Evolutionary conservation across 2,888 invertebrate species (phyloP), one percentile per base, ranked within the genome.

Genomic region (Ferrisia virgata): DNA sequence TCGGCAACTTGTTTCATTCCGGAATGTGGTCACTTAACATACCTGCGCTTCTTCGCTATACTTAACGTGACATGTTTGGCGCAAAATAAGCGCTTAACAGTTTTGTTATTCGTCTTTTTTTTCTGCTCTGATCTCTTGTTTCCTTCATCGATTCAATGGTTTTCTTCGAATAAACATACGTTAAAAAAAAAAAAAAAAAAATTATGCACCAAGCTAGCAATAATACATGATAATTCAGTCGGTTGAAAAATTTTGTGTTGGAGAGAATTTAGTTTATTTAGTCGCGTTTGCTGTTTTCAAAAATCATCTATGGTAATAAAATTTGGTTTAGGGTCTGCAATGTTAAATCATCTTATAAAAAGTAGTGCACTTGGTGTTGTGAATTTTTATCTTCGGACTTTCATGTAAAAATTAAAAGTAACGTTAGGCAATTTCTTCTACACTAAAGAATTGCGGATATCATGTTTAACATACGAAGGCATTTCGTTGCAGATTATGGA

Each of bases 21-120:
- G 81, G 81, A 81, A 81, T 81, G 81, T 81, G 81, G 81, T 81
- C 81, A 81, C 81, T 58, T 81, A 81, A 47, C 81, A 81, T 81
- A 81, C 79, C 72, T 33, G 72, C 33, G 72, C 72, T 76, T 76
- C 28, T 79, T 79, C 43, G 40, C 79, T 25, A 33, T 79, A 43
- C 81, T 15, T 47, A 81, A 81, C 81, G 81, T 81, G 81, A 81
- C 81, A 81, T 53, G 81, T 81, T 79, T 22, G 33, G 36, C 72
- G 72, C 72, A 76, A 76, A 76, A 47, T 47, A 31, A 47, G 11
- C 53, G 80, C 40, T 79, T 40, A 79, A 79, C 40, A 53, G 43
- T 47, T 43, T 47, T 47, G 31, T n/a, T n/a, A 80, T 80, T 80
- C 47, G 15, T 53, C 31, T 43, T 80, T 80, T 80, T 80, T 79